Conservation (phyloP, 2,888 invertebrate genomes). For the Cylloceria caligata region DNA sequence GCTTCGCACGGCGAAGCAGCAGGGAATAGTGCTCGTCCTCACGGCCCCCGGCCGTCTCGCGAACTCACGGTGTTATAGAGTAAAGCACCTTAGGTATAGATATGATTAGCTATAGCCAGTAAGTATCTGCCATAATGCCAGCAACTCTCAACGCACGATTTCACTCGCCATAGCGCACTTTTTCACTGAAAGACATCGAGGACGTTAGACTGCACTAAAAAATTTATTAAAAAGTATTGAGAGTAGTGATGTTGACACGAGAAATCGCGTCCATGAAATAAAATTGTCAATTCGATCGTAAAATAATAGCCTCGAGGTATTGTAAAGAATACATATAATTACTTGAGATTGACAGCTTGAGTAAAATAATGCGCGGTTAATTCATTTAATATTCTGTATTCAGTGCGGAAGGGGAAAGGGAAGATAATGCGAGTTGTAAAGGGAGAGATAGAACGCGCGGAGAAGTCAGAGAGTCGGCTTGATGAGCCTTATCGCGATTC, state of each 20-base stretch:
- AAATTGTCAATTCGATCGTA: slow-evolving; percentile 6
- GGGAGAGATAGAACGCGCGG: not conserved
- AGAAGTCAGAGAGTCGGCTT: slow-evolving; percentile 48
- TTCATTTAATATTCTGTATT: slow-evolving; percentile 45
- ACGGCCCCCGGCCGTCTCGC: slow-evolving; percentile 16
- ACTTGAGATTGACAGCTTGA: slow-evolving; percentile 22
- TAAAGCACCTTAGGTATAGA: slow-evolving; percentile 14
- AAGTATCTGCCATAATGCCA: slow-evolving; percentile 28
- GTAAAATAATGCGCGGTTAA: slow-evolving; percentile 28
- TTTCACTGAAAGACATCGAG: no score
- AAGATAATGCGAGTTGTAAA: not conserved
- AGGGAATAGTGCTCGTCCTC: slow-evolving; percentile 59
- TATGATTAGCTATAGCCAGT: slow-evolving; percentile 25
- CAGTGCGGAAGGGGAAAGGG: not conserved
- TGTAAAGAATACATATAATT: slow-evolving; percentile 23
- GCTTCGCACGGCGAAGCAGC: slow-evolving; percentile 61
- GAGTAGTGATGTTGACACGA: slow-evolving; percentile 16
- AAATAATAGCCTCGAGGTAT: slow-evolving; percentile 21
- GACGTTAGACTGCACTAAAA: no score
- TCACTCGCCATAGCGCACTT: slow-evolving; percentile 27
- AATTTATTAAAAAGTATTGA: not conserved
- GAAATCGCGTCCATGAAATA: not conserved
- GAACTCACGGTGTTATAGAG: slow-evolving; percentile 30
- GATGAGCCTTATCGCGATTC: slow-evolving; percentile 65
- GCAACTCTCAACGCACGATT: slow-evolving; percentile 38